Percentiles rank a stretch among this genome's conserved stretches.
Conservation (phyloP, 2,888 invertebrate genomes). For the Ctena decussata region DNA sequence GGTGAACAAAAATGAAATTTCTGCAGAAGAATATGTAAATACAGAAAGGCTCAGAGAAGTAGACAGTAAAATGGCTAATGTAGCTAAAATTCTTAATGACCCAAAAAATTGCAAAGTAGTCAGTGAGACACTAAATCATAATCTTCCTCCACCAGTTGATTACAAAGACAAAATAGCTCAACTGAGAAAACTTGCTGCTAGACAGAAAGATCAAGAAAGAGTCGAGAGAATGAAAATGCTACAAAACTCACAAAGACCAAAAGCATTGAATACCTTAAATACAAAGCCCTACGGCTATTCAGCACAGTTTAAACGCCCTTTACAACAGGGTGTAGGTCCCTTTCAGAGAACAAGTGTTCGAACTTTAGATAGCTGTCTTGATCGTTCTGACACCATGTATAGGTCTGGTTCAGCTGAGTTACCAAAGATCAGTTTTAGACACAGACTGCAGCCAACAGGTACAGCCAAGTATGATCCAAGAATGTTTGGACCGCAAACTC, state of each 20-base stretch:
- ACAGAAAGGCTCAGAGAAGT: neutral
- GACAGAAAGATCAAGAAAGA: slow-evolving; percentile 29
- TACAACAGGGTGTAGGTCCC: slow-evolving; percentile 52
- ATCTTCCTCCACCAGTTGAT: neutral
- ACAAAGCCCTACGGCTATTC: slow-evolving; percentile 67
- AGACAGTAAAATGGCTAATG: neutral
- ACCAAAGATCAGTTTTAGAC: slow-evolving; percentile 66
- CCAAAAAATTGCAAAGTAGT: neutral
- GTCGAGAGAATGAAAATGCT: neutral
- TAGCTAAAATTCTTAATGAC: neutral
- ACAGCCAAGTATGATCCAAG: slow-evolving; percentile 58
- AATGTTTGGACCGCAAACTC: slow-evolving; percentile 42
- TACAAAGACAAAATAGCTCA: neutral
- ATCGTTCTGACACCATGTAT: slow-evolving; percentile 18
- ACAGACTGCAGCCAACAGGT: slow-evolving; percentile 46
- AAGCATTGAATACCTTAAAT: slow-evolving; percentile 55
- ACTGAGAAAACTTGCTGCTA: neutral
- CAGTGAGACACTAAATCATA: neutral
- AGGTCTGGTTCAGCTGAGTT: slow-evolving; percentile 70
- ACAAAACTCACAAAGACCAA: neutral
- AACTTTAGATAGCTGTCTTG: slow-evolving; percentile 50
- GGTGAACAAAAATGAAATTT: neutral
- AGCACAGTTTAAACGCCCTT: slow-evolving; percentile 19
- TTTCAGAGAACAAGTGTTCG: slow-evolving; percentile 46
- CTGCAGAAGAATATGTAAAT: neutral